Conservation (phyloP, 2,113 vertebrate genomes). For the Vireo altiloquus region DNA sequence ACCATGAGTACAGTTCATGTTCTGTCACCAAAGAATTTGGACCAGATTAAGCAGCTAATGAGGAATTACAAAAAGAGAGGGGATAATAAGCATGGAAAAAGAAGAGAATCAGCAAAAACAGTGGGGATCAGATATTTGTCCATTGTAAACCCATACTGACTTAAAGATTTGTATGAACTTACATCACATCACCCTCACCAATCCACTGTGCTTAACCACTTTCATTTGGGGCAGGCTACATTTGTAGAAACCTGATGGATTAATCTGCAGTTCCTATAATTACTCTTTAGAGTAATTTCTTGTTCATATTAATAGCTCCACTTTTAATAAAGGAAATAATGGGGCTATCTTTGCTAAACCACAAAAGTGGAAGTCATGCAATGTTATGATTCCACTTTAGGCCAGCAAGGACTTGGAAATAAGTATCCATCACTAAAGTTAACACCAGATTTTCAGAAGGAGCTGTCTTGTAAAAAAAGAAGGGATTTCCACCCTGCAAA, state of each 20-base stretch:
- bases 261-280: neutral
- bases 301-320: neutral
- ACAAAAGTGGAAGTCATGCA: neutral
- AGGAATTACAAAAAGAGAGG: neutral
- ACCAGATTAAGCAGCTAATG: neutral
- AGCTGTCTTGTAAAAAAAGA: neutral
- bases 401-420: neutral
- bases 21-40: neutral
- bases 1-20: neutral
- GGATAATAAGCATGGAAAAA: neutral
- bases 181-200: fast-evolving
- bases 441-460: neutral
- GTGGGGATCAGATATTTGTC: neutral
- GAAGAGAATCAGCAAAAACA: neutral
- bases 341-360: neutral
- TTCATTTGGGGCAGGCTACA: neutral
- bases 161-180: neutral
- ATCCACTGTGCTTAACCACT: neutral
- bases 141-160: neutral
- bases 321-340: neutral
- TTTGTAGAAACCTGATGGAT: neutral
- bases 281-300: neutral
- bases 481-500: neutral
- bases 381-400: neutral
- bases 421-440: neutral